Evolutionary conservation across 2,888 invertebrate species (phyloP), one percentile per base, ranked within the genome.

Genomic region (Argyresthia goedartella): DNA sequence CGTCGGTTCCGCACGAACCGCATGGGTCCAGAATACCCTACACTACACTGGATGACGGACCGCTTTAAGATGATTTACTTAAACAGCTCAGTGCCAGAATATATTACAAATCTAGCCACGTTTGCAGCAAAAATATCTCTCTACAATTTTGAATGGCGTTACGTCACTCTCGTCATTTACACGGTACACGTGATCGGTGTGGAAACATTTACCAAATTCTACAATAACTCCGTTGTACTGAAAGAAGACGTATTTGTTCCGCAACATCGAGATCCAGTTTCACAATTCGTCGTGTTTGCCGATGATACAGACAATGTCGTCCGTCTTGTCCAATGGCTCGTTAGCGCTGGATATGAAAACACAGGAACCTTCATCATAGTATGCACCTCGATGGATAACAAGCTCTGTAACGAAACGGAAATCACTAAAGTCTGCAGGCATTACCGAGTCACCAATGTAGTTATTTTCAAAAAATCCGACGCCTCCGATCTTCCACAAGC

Each of bases 131-230:
- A 72, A 54, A 66, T 79, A 13, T 72, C 73, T 0, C 66, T 57
- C 50, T 60, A 71, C 44, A 78, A 77, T 59, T 79, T 74, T 51
- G 67, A 76, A 57, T 76, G 74, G 76, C 69, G 74, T 4, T 76
- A 66, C 36, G 54, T 71, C 1, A 71, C 73, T 2, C 53, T 77
- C 0, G 60, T 76, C 4, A 59, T 77, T 51, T 72, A 64, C 53
- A 54, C 66, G 3, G 25, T 6, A 4, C 56, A 66, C 11, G 54
- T 58, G 9, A 47, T 66, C n/a, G 65, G 67, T 9, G 53, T 73
- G 16, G 58, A 69, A 35, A 57, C 61, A 11, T 79, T 78, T 57
- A 54, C 76, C 50, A 62, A 42, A 33, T 2, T 60, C 34, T 76
- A 72, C 53, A 63, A 65, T 10, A 57, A 70, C 51, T 58, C 69